phyloP scores from a whole-genome alignment of 2,797 vertebrate species.

The Pogonophryne albipinna region DNA sequence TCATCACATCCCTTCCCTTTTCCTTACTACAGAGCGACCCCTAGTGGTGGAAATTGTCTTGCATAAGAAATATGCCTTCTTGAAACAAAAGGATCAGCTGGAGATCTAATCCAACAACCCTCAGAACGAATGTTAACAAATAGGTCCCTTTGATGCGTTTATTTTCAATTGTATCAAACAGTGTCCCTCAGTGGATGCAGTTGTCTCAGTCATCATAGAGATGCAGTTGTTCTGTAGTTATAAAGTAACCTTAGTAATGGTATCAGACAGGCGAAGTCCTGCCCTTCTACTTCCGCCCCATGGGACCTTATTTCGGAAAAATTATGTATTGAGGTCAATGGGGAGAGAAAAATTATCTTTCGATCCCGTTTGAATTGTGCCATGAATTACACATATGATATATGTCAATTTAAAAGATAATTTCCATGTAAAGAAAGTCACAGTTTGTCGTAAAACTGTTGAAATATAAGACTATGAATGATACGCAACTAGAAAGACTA shows the following conservation, averaged over 20 bases:
- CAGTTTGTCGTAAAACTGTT: too few relatives aligned
- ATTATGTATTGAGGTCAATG: too few relatives aligned
- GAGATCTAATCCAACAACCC: not conserved
- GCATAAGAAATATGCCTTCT: not conserved
- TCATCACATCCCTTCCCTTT: not conserved
- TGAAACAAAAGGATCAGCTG: not conserved
- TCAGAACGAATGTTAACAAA: not conserved
- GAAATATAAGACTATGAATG: too few relatives aligned
- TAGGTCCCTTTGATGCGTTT: not conserved
- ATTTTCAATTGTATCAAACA: not conserved
- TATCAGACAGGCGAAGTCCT: not conserved
- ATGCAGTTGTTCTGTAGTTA: not conserved
- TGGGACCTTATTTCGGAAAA: too few relatives aligned
- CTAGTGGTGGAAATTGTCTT: slow-evolving; percentile 2
- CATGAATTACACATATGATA: too few relatives aligned
- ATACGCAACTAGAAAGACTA: too few relatives aligned
- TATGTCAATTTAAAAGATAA: too few relatives aligned
- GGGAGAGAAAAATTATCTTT: too few relatives aligned
- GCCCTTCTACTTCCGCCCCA: too few relatives aligned
- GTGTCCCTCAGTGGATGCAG: not conserved
- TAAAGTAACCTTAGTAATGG: not conserved
- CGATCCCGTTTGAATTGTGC: too few relatives aligned
- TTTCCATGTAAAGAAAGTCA: too few relatives aligned
- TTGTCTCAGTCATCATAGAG: not conserved
- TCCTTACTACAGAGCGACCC: not conserved